Evolutionary conservation across 2,888 invertebrate species (phyloP).

Genomic region (Synanthedon andrenaeformis): DNA sequence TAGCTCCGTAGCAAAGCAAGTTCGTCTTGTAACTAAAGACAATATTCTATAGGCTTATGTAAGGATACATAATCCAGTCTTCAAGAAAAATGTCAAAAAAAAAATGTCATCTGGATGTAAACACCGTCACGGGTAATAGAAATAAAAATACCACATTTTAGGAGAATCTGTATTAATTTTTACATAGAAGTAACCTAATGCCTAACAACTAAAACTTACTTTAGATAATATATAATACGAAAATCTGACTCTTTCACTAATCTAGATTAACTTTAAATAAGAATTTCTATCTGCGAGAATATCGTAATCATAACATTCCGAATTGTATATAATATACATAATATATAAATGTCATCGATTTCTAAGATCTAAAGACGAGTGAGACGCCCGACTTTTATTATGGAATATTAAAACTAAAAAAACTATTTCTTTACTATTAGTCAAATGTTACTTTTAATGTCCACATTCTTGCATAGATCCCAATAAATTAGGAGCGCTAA

Average conservation of each 20-base stretch:
- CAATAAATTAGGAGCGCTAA: too few species aligned
- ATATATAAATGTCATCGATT: slow-evolving; percentile 10
- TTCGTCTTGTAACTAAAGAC: too few species aligned
- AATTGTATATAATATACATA: background rate
- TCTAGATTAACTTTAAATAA: slow-evolving; percentile 41
- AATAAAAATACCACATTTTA: slow-evolving; percentile 25
- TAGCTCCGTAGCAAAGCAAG: too few species aligned
- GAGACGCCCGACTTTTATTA: slow-evolving; percentile 5
- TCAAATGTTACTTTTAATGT: too few species aligned
- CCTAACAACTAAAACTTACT: slow-evolving; percentile 49
- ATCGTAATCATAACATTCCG: slow-evolving; percentile 18
- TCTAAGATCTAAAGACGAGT: slow-evolving; percentile 41
- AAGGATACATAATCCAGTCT: too few species aligned
- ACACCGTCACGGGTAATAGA: background rate
- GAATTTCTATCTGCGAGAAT: slow-evolving; percentile 52
- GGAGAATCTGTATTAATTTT: slow-evolving; percentile 64
- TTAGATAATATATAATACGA: slow-evolving; percentile 64
- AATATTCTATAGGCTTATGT: too few species aligned
- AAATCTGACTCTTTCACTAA: slow-evolving; percentile 56
- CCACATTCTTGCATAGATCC: too few species aligned
- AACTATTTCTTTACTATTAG: too few species aligned
- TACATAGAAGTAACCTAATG: slow-evolving; percentile 60
- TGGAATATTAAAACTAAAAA: too few species aligned
- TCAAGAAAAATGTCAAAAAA: too few species aligned
- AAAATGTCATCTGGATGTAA: too few species aligned